Conservation (phyloP, 35 echinoderm and acorn worm species). For the Patiria miniata region DNA sequence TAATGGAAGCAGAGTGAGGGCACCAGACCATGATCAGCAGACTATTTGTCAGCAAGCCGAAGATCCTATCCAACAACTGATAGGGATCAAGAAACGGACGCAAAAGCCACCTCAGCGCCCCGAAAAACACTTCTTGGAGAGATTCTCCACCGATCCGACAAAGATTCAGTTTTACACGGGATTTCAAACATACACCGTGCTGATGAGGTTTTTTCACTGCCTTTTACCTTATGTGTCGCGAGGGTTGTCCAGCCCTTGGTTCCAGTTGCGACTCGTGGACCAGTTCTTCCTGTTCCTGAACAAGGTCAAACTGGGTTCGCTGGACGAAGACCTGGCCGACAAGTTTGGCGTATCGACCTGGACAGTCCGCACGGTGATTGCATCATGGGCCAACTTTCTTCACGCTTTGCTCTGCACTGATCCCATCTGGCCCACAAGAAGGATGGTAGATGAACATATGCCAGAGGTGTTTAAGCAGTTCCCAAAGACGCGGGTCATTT, state of each 20-base stretch:
- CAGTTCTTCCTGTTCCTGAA: constrained; percentile 42
- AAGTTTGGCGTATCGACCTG: constrained; percentile 26
- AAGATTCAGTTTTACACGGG: too few species aligned
- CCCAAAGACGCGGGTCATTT: constrained; percentile 30
- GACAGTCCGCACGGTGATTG: constrained; percentile 5
- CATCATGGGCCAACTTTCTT: constrained; percentile 32
- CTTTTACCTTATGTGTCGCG: too few species aligned
- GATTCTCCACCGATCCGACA: too few species aligned
- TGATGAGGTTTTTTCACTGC: too few species aligned
- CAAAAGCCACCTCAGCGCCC: too few species aligned
- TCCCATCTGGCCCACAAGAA: constrained; percentile 37
- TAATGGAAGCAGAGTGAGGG: too few species aligned
- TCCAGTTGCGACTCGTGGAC: neutral
- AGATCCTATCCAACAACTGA: too few species aligned
- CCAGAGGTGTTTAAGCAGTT: constrained; percentile 14
- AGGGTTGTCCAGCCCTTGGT: neutral
- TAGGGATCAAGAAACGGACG: too few species aligned
- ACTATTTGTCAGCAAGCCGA: too few species aligned
- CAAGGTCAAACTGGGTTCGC: constrained; percentile 36
- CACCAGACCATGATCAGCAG: too few species aligned
- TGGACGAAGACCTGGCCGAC: constrained; percentile 34
- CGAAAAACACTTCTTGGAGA: too few species aligned
- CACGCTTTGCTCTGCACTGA: constrained; percentile 15
- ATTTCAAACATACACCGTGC: too few species aligned
- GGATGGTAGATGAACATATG: neutral